These are phyloP conservation scores for Amia ocellicauda DNA, from an alignment of 2,113 vertebrate species.

Conservation along the genomic window DNA sequence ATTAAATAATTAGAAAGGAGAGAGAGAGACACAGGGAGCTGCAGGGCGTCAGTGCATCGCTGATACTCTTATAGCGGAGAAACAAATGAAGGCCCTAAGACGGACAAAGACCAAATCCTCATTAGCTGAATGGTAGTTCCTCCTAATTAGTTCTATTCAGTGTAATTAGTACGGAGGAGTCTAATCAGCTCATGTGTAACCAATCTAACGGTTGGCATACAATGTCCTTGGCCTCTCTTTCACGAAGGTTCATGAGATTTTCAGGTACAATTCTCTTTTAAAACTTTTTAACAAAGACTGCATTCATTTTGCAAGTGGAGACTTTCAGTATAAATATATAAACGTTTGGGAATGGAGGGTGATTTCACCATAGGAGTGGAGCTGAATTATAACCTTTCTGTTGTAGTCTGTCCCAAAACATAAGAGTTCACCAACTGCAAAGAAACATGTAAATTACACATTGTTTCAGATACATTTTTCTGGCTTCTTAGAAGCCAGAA, in stretches of 20 bases:
- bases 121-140: conserved; percentile 91
- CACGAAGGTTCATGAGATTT: conserved; percentile 62
- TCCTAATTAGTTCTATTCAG: conserved; percentile 97
- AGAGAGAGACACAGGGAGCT: conserved; percentile 5
- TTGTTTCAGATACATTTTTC: not conserved
- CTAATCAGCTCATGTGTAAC: conserved; percentile 97
- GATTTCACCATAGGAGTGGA: conserved; percentile 1
- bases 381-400: conserved; percentile 2
- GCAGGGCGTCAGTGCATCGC: conserved; percentile 30
- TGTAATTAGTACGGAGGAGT: conserved; percentile 91
- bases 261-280: conserved; percentile 45
- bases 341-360: not conserved
- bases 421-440: conserved; percentile 20
- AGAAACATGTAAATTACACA: not conserved
- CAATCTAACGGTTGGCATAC: conserved; percentile 88
- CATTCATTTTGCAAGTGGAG: not conserved
- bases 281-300: conserved; percentile 45
- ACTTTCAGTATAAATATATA: conserved; percentile 12
- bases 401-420: conserved; percentile 5
- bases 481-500: too few relatives aligned
- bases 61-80: conserved; percentile 66
- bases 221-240: conserved; percentile 93
- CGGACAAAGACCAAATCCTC: conserved; percentile 85
- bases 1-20: not conserved
- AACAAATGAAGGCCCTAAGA: conserved; percentile 75